These are phyloP conservation scores for Lepidonotus clava DNA, from an alignment of 2,888 invertebrate genomes.

Conservation along the genomic window DNA sequence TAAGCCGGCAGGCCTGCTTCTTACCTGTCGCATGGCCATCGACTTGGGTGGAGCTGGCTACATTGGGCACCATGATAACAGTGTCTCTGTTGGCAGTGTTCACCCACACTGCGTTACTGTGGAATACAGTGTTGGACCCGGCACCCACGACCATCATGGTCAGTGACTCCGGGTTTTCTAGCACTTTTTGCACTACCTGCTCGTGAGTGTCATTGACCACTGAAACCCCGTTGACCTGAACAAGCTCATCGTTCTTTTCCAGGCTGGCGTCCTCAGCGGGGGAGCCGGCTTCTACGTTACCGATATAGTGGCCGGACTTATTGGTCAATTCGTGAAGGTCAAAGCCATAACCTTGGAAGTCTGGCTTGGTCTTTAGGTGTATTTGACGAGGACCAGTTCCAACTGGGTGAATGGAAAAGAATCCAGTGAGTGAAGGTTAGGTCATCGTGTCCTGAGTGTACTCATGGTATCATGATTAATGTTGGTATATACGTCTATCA, in stretches of 20 bases:
- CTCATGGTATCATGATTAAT: too few species aligned
- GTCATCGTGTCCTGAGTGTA: slow-evolving; percentile 64
- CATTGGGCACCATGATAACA: slow-evolving; percentile 14
- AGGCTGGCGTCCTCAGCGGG: slow-evolving; percentile 83
- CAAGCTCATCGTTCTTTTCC: slow-evolving; percentile 88
- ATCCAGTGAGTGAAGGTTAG: slow-evolving; percentile 89
- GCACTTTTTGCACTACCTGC: slow-evolving; percentile 85
- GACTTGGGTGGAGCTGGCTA: background rate
- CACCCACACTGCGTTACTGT: slow-evolving; percentile 46
- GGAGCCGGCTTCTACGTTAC: slow-evolving; percentile 88
- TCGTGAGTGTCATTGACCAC: slow-evolving; percentile 94
- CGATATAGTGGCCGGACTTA: slow-evolving; percentile 94
- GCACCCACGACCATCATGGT: background rate
- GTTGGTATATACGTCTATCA: too few species aligned
- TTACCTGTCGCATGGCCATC: background rate
- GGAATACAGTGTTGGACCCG: background rate
- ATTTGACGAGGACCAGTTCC: background rate
- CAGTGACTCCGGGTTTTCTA: background rate
- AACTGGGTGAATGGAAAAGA: background rate
- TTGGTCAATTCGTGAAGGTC: slow-evolving; percentile 97
- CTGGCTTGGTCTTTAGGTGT: background rate
- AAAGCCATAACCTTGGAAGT: slow-evolving; percentile 87
- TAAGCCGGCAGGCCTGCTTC: background rate
- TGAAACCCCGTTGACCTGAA: slow-evolving; percentile 90
- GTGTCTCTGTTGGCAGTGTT: slow-evolving; percentile 36